Conservation (phyloP, 2,888 invertebrate genomes). For the Drosophila algonquin region DNA sequence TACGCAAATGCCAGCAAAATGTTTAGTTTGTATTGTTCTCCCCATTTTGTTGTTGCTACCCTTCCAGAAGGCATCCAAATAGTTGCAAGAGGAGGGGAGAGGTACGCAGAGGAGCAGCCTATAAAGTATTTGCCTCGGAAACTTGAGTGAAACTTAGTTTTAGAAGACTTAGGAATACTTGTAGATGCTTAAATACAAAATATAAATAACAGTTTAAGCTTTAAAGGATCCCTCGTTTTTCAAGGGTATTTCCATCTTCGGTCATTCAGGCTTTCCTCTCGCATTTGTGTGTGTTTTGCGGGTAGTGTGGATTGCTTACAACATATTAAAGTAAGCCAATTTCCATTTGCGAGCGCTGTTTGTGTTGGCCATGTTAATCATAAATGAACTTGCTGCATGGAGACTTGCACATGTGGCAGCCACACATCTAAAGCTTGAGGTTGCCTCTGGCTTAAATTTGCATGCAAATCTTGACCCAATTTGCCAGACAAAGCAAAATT, state of each 20-base stretch:
- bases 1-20: slow-evolving; percentile 46
- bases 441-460: not conserved
- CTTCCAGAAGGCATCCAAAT: not conserved
- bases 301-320: slow-evolving; percentile 36
- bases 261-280: not conserved
- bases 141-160: too few species aligned
- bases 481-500: not conserved
- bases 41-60: not conserved
- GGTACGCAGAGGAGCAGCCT: too few species aligned
- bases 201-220: too few species aligned
- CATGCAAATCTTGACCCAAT: not conserved
- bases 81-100: not conserved
- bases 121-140: too few species aligned
- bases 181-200: too few species aligned
- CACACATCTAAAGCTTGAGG: not conserved
- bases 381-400: slow-evolving; percentile 15
- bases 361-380: slow-evolving; percentile 31
- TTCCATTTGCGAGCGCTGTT: slow-evolving; percentile 52
- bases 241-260: not conserved
- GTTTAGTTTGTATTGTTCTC: slow-evolving; percentile 23
- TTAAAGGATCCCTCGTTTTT: not conserved
- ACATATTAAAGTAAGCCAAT: slow-evolving; percentile 71
- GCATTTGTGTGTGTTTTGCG: slow-evolving; percentile 18
- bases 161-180: too few species aligned
- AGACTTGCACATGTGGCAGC: slow-evolving; percentile 1